Conservation (phyloP, 2,888 invertebrate genomes). For the Vannuccia rotundouncinata region DNA sequence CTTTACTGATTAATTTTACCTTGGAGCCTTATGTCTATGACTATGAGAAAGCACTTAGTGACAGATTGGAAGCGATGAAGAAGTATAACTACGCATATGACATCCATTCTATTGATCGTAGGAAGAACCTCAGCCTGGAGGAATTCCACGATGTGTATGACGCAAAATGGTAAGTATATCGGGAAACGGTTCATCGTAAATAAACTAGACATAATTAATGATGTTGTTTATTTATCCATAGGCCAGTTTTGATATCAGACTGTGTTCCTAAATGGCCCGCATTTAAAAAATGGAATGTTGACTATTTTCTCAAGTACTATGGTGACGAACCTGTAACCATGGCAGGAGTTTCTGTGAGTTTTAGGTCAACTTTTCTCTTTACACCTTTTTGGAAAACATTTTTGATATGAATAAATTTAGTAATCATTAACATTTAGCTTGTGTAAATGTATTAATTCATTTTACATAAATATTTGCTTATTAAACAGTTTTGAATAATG, state of each 20-base stretch:
- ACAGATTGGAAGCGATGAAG: constrained; percentile 42
- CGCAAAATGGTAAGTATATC: constrained; percentile 51
- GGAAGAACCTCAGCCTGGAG: constrained; percentile 45
- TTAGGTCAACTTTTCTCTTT: not conserved
- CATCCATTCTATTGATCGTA: constrained; percentile 45
- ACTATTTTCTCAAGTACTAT: constrained; percentile 47
- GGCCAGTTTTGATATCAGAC: constrained; percentile 53
- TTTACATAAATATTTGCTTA: too few species aligned
- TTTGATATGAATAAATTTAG: too few species aligned
- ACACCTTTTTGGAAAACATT: too few species aligned
- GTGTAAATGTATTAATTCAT: too few species aligned
- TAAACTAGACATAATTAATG: not conserved
- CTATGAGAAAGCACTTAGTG: not conserved
- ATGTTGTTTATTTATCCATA: constrained; percentile 40
- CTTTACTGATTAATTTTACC: not conserved
- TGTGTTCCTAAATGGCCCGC: constrained; percentile 50
- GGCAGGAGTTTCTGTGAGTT: constrained; percentile 47
- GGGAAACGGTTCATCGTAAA: too few species aligned
- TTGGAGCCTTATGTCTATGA: not conserved
- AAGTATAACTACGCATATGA: constrained; percentile 44
- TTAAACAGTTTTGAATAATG: not conserved
- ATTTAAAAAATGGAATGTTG: constrained; percentile 47
- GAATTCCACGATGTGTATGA: constrained; percentile 54
- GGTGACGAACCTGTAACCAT: constrained; percentile 47
- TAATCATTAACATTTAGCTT: too few species aligned